Evolutionary conservation across 2,888 invertebrate species (phyloP), one percentile per base, ranked within the genome.

Genomic region (Erpobdella octoculata): DNA sequence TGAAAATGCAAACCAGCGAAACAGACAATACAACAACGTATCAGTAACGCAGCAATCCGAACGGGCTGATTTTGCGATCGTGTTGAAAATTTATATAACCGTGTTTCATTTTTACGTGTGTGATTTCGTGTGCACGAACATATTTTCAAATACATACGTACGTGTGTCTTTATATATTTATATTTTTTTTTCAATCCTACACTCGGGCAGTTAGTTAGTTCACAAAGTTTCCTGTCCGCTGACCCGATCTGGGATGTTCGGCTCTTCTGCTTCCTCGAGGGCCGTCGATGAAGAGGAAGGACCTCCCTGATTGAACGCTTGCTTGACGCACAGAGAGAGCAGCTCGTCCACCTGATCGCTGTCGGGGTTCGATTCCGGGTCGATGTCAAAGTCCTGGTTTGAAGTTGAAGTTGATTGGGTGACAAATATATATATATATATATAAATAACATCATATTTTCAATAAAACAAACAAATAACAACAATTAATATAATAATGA

Each of bases 291-390:
- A 38, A n/a, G 70, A 67, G 9, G 46, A 36, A 6, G 70, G 53
- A 9, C 46, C 71, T 53, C 78, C 76, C 74, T 78, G 79, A n/a
- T n/a, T n/a, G 53, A 78, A 78, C 12, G 81, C 81, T 70, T 82
- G 81, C 67, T 77, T 76, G 6, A 82, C 80, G 76, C 81, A 81
- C 36, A 80, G 80, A 21, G 79, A 78, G 48, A 82, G 73, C 36
- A 82, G 78, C 71, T 81, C 80, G 72, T 82, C 82, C 28, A 82
- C 81, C 71, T 81, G 81, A 69, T 81, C 81, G 5, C 80, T 79
- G 72, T 80, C 80, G 48, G 79, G 78, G 58, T 72, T 71, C 41
- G 66, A 74, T 46, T 82, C 82, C 31, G 80, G 80, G 73, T 82
- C 81, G 73, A 82, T 81, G 74, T 81, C 81, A 77, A 82, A 81